Base-by-base conservation (phyloP, 2,888 invertebrate genomes). In the Xestia c-nigrum region DNA sequence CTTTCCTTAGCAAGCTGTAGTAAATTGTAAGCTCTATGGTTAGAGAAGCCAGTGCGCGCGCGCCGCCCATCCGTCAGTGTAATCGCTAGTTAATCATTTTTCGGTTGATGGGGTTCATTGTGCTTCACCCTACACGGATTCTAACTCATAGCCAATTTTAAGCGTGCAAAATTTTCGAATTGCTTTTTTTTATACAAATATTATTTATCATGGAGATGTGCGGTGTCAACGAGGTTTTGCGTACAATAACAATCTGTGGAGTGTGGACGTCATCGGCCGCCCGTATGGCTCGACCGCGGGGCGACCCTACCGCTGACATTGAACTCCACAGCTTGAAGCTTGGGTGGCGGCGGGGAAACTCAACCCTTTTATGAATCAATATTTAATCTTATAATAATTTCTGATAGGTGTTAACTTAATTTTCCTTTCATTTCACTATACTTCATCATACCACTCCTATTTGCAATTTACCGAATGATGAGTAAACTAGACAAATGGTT, bases 31-130 rank as follows among this genome's bases (percentile, higher is more conserved):
- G 57, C 73, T 94, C 96, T 96, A 85, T 94, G 92, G 90, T 64
- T 75, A 90, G 93, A 89, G 96, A 96, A 96, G 96, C 96, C 96
- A 92, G 92, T 92, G 95, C 92, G 92, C 93, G 91, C 90, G 92
- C 93, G 94, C 93, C 93, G 91, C 94, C 95, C 96, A 95, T 96
- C 94, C 96, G 95, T 96, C 96, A 96, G 93, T 92, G 90, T 96
- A 96, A 96, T 96, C 95, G 96, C 92, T 95, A 95, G 95, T 96
- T 96, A 96, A 96, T 96, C 95, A 96, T 96, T 96, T 95, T 96
- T 96, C 96, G 95, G 96, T 95, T 94, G 96, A 96, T 94, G 94
- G 94, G 93, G 94, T 94, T 94, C 95, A 95, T 94, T 96, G 95
- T 95, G 91, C 92, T 88, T 90, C 89, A 85, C 94, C 94, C 93